Base-by-base conservation (phyloP, 2,888 invertebrate genomes). In the Nymphalis polychloros region DNA sequence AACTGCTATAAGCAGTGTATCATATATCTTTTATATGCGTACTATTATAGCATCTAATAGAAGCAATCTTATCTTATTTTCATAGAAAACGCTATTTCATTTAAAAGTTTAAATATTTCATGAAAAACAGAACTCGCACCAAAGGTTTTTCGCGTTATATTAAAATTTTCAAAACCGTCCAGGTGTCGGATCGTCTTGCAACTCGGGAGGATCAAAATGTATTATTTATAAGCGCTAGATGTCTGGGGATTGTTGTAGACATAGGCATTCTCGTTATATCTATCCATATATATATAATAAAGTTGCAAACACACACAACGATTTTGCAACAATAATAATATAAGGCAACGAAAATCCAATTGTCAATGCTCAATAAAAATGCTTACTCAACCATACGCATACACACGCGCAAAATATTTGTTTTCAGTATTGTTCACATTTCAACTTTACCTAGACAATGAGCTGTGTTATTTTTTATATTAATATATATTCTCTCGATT, bases 201-300 rank as follows among this genome's bases (percentile, higher is more conserved):
- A 72, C 74, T 74, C 78, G 77, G 77, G 79, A 80, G 79, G 79
- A 84, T 84, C 79, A 80, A 81, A 82, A 86, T 86, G 84, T 86
- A 83, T 86, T 86, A 86, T 86, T 85, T 86, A 86, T 85, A 81
- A 81, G 81, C 71, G 68, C 73, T 75, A 73, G 75, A 77, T 75
- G 79, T 78, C 78, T 78, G 63, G 61, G 67, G 68, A 70, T 63
- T 57, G 60, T 49, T 48, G 67, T 67, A 67, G 68, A 73, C 69
- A 71, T 76, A 77, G 76, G 73, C 75, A 71, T 71, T 74, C 48
- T 67, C n/a, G 19, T 62, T 64, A 67, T 68, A 65, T 60, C 57
- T 10, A 10, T 49, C 8, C n/a, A 59, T 53, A 57, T 52, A 57
- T 52, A 27, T 53, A 53, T 27, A 53, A 4, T 72, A 61, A 70